Evolutionary conservation across 2,888 invertebrate genomes (phyloP).

Genomic region (Erebia aethiops): DNA sequence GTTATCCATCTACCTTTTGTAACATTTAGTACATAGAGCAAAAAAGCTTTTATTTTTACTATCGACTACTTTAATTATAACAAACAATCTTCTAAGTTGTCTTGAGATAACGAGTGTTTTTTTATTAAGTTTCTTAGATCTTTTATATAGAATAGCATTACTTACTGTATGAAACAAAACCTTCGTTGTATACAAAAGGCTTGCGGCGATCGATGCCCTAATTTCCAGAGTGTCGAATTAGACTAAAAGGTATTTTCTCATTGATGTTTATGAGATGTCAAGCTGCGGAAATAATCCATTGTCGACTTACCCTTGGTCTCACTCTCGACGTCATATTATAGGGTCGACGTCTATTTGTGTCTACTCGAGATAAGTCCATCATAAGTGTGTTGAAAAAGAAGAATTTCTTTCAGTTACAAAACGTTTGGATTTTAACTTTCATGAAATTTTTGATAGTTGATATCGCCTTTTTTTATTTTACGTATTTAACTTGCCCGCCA

Average conservation of each 20-base stretch:
- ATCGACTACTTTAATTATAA: no score
- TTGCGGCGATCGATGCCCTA: slow-evolving; percentile 21
- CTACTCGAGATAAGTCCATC: slow-evolving; percentile 59
- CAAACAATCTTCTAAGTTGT: no score
- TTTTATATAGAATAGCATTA: no score
- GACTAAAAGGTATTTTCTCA: slow-evolving; percentile 56
- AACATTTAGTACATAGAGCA: no score
- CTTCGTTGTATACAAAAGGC: not conserved
- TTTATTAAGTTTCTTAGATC: no score
- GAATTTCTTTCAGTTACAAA: not conserved
- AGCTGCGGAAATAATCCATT: slow-evolving; percentile 75
- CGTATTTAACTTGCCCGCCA: no score
- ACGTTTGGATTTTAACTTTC: not conserved
- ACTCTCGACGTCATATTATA: slow-evolving; percentile 48
- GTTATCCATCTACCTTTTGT: not conserved
- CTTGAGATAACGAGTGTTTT: no score
- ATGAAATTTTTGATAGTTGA: no score
- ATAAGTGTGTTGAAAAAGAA: slow-evolving; percentile 1
- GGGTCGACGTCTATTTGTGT: slow-evolving; percentile 66
- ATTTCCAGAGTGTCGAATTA: slow-evolving; percentile 44
- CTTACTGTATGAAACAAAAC: not conserved
- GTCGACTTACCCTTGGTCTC: slow-evolving; percentile 53
- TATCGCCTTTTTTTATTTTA: no score
- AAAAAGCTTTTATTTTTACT: no score
- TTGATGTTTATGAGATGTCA: slow-evolving; percentile 62